Conservation (phyloP, 2,888 invertebrate species). For the Pammene aurita region DNA sequence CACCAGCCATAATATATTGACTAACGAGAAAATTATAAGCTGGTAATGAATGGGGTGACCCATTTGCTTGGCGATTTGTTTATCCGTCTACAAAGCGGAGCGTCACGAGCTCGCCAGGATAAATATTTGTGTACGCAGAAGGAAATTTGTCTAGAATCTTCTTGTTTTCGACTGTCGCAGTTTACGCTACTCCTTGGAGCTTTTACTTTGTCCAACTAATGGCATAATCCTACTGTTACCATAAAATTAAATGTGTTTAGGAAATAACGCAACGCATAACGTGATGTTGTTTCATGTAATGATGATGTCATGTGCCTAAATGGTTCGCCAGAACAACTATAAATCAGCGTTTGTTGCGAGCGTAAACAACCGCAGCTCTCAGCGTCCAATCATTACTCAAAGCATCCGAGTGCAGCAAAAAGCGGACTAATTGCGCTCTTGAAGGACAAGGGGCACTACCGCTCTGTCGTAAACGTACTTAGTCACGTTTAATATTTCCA, state of each 20-base stretch:
- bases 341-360: constrained; percentile 75
- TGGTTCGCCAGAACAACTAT: constrained; percentile 56
- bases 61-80: constrained; percentile 41
- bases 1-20: constrained; percentile 32
- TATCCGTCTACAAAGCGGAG: constrained; percentile 41
- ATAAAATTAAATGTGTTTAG: neutral
- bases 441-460: constrained; percentile 77
- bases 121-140: constrained; percentile 43
- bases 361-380: constrained; percentile 72
- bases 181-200: constrained; percentile 30
- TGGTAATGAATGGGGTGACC: constrained; percentile 41
- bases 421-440: constrained; percentile 79
- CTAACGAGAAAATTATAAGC: constrained; percentile 39
- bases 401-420: constrained; percentile 77
- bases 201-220: neutral
- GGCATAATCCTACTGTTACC: too few relatives aligned
- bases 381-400: constrained; percentile 77
- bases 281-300: constrained; percentile 45
- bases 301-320: constrained; percentile 60
- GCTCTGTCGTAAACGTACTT: constrained; percentile 75
- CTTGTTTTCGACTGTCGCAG: constrained; percentile 38
- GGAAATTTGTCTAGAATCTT: constrained; percentile 40
- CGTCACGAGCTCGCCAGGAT: constrained; percentile 42
- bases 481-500: constrained; percentile 79
- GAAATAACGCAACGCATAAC: neutral